Evolutionary conservation across 1,140 invertebrate genomes (phyloP), one percentile per base, ranked within the genome.

Genomic region (Popillia japonica): DNA sequence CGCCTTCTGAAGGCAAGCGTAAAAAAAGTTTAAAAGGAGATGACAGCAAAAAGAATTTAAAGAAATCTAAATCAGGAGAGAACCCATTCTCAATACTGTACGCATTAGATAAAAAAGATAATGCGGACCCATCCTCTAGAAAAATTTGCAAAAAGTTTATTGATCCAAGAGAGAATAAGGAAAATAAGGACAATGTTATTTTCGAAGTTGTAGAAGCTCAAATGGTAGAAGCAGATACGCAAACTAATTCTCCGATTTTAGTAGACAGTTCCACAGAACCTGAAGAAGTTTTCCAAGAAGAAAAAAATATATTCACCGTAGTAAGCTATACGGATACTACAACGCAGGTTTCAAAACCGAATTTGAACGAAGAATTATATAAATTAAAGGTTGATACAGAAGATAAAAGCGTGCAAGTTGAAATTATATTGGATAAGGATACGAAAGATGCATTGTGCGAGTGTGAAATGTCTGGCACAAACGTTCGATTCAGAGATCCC

Each of bases 41-140:
- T 68, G 61, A 68, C 20, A 68, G 61, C 11, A 68, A 68, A 27
- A 68, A 68, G 22, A 68, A 23, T 14, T 20, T 68, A 22, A 68
- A 68, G 27, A 68, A 34, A 68, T 7, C 20, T 22, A 68, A 34
- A 22, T 68, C 61, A 22, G 61, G 22, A 9, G 61, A 68, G 1
- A 68, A 68, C 61, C 61, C 4, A 3, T 23, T 22, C 22, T 34
- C 27, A 34, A 22, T 68, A 2, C 10, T 68, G 20, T 68, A 68
- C 11, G 61, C 61, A 23, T n/a, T 68, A 8, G 61, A 34, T 20
- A 3, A 68, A 27, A 34, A 68, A 0, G 61, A 68, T 0, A 34
- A 27, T 68, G 4, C 8, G 20, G 27, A 34, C 6, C 20, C 61
- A 23, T n/a, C 20, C 22, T 23, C 22, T 68, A 68, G 27, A 68